These are phyloP conservation scores for Rutilus rutilus DNA, from an alignment of 2,113 vertebrate genomes.

Conservation along the genomic window DNA sequence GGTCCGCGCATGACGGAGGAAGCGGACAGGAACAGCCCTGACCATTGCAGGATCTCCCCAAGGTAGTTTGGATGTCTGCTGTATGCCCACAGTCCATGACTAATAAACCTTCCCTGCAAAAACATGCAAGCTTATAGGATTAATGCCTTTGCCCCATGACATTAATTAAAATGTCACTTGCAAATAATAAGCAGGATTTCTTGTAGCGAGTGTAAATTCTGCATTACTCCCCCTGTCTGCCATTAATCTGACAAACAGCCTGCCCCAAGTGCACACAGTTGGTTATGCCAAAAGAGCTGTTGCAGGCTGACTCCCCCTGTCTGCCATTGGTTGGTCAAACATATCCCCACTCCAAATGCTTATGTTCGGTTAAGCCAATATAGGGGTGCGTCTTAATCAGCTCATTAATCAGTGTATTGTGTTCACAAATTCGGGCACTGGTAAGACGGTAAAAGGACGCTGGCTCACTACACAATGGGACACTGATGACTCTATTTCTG, in stretches of 20 bases:
- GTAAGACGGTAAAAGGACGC: too few species aligned
- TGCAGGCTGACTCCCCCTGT: too few species aligned
- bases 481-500: too few species aligned
- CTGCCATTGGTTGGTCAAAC: too few species aligned
- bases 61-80: conserved; percentile 83
- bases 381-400: too few species aligned
- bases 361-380: background rate
- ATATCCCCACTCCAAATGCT: background rate
- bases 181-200: background rate
- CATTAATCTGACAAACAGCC: background rate
- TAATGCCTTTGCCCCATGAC: background rate
- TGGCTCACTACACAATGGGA: too few species aligned
- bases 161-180: background rate
- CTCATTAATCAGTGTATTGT: too few species aligned
- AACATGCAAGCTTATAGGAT: background rate
- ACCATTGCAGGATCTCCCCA: conserved; percentile 84
- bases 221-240: background rate
- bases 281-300: too few species aligned
- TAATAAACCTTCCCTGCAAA: conserved; percentile 80
- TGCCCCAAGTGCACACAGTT: background rate
- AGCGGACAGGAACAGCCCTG: conserved; percentile 78
- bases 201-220: background rate
- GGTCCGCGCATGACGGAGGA: conserved; percentile 75
- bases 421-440: too few species aligned
- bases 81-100: conserved; percentile 79